Percentiles rank a stretch among this genome's conserved stretches.
phyloP scores from a whole-genome alignment of 2,888 invertebrate genomes.

The Copidosoma aretas region DNA sequence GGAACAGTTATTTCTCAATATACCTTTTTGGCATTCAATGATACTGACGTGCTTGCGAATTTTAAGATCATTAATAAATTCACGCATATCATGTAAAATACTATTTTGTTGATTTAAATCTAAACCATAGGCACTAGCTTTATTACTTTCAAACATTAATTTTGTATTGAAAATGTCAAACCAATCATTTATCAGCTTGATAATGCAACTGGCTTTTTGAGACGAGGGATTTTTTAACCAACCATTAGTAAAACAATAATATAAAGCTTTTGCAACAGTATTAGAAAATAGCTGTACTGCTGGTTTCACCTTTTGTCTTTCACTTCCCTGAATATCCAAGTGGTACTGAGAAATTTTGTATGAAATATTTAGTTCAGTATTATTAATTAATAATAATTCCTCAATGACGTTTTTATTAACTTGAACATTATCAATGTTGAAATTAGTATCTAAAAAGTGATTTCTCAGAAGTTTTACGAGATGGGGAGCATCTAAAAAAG shows the following conservation, averaged over 20 bases:
- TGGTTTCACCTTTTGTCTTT: slow-evolving; percentile 6
- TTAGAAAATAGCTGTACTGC: slow-evolving; percentile 1
- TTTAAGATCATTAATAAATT: not conserved
- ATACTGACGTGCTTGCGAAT: not conserved
- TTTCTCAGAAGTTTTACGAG: slow-evolving; percentile 6
- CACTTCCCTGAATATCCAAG: not conserved
- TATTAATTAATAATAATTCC: not conserved
- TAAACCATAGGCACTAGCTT: slow-evolving; percentile 1
- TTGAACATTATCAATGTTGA: not conserved
- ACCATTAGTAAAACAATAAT: not conserved
- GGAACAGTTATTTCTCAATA: not conserved
- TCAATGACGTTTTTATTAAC: slow-evolving; percentile 1
- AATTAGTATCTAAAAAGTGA: slow-evolving; percentile 1
- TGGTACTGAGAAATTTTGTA: slow-evolving; percentile 8
- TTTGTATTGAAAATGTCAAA: not conserved
- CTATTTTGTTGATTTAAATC: not conserved
- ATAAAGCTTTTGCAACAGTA: not conserved
- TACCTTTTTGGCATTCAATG: not conserved
- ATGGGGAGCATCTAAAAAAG: slow-evolving; percentile 3
- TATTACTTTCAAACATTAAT: slow-evolving; percentile 2
- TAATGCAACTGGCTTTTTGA: not conserved
- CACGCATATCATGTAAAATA: not conserved
- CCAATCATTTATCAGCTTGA: slow-evolving; percentile 3
- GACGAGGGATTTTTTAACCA: not conserved
- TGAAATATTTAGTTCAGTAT: not conserved